Conservation (phyloP, 2,797 vertebrate species). For the Propithecus deckenii region DNA sequence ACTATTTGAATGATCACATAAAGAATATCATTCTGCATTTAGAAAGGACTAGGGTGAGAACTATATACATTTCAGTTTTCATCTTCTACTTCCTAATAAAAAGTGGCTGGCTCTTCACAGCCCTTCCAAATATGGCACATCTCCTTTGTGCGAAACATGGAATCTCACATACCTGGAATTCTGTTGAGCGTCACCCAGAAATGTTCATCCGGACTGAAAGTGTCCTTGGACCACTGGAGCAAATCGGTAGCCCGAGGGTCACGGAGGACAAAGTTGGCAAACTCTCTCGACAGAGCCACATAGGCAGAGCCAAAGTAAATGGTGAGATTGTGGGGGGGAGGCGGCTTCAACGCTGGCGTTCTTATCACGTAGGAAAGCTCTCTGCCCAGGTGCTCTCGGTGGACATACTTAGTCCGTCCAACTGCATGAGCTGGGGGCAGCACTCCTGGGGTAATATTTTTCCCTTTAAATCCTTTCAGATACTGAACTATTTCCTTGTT, state of each 20-base stretch:
- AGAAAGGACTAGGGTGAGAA: background rate
- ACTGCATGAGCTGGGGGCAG: conserved; percentile 58
- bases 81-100: background rate
- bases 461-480: conserved; percentile 77
- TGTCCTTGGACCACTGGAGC: conserved; percentile 80
- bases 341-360: background rate
- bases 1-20: background rate
- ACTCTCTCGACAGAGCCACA: conserved; percentile 67
- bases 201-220: conserved; percentile 83
- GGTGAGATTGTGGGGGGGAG: conserved; percentile 64
- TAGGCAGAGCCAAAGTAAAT: conserved; percentile 81
- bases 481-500: conserved; percentile 79
- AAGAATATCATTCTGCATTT: background rate
- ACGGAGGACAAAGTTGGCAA: conserved; percentile 68
- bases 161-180: conserved; percentile 78
- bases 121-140: background rate
- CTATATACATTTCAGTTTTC: background rate
- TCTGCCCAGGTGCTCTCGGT: conserved; percentile 71
- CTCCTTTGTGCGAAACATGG: rapidly evolving
- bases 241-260: conserved; percentile 76
- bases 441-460: conserved; percentile 77
- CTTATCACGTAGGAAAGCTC: conserved; percentile 63
- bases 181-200: conserved; percentile 84
- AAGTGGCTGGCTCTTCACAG: background rate
- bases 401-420: conserved; percentile 62